These are phyloP conservation scores for Acronicta psi DNA, from an alignment of 2,888 invertebrate genomes.

Conservation along the genomic window DNA sequence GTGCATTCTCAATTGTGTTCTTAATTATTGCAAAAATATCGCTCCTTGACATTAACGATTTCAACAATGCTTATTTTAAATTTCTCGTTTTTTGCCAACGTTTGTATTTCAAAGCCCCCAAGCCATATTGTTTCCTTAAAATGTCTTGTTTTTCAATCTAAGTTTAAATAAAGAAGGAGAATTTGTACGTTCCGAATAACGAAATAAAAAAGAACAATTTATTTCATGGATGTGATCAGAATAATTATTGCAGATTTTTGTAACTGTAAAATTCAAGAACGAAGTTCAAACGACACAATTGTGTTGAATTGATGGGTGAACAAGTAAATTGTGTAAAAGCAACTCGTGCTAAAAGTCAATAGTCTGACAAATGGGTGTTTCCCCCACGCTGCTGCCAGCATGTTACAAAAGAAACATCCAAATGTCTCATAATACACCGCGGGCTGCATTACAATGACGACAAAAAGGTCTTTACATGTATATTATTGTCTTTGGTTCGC, in stretches of 20 bases:
- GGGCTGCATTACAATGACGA: slow-evolving; percentile 46
- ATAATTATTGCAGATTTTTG: slow-evolving; percentile 36
- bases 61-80: neutral
- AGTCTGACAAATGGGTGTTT: slow-evolving; percentile 52
- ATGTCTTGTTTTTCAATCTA: neutral
- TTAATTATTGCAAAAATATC: too few species aligned
- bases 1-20: too few species aligned
- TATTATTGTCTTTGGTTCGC: slow-evolving; percentile 35
- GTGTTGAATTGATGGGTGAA: slow-evolving; percentile 34
- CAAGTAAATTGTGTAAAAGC: slow-evolving; percentile 41
- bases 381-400: slow-evolving; percentile 32
- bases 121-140: slow-evolving; percentile 7
- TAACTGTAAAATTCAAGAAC: slow-evolving; percentile 23
- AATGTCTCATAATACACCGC: slow-evolving; percentile 49
- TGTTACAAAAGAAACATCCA: slow-evolving; percentile 50
- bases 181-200: slow-evolving; percentile 32
- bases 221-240: slow-evolving; percentile 46
- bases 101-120: neutral
- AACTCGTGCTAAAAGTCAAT: slow-evolving; percentile 55
- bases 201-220: slow-evolving; percentile 48
- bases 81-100: too few species aligned
- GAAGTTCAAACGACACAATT: slow-evolving; percentile 34
- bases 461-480: slow-evolving; percentile 31
- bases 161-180: slow-evolving; percentile 29
- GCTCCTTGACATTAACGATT: neutral